Evolutionary conservation across 53 echinoderm and acorn worm species (phyloP).

Genomic region (Paracentrotus lividus): DNA sequence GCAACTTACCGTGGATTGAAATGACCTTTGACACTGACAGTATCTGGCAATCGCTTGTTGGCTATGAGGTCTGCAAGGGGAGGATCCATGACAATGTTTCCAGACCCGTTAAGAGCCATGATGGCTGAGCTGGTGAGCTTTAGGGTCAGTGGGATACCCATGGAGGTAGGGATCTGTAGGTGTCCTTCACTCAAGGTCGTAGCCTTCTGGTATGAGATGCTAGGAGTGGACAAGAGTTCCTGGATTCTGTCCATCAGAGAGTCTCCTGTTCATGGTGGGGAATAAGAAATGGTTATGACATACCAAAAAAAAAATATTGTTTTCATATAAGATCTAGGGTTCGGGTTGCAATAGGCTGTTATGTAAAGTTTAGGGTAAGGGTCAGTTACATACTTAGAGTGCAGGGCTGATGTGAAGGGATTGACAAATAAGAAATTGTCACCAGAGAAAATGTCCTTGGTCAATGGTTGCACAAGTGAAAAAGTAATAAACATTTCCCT

Average conservation of each 20-base stretch:
- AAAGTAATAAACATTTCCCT: no score
- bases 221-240: background rate
- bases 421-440: no score
- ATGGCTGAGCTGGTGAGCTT: conserved; percentile 81
- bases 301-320: no score
- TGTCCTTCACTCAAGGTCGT: conserved; percentile 78
- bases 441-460: no score
- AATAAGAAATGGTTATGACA: background rate
- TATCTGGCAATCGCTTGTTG: conserved; percentile 16
- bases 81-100: conserved; percentile 64
- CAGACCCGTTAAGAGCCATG: conserved; percentile 66
- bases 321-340: no score
- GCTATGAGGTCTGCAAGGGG: conserved; percentile 69
- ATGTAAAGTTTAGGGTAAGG: no score
- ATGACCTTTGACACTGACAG: conserved; percentile 66
- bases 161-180: conserved; percentile 76
- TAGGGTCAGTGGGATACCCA: conserved; percentile 83
- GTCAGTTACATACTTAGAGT: no score
- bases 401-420: no score
- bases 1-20: conserved; percentile 79
- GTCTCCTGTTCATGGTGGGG: background rate
- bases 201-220: conserved; percentile 79
- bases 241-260: conserved; percentile 11
- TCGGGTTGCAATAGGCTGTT: no score
- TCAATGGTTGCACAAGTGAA: no score